Percentiles rank a stretch among this genome's conserved stretches.
phyloP scores from a whole-genome alignment of 2,113 vertebrate species.

The Zosterops japonicus region DNA sequence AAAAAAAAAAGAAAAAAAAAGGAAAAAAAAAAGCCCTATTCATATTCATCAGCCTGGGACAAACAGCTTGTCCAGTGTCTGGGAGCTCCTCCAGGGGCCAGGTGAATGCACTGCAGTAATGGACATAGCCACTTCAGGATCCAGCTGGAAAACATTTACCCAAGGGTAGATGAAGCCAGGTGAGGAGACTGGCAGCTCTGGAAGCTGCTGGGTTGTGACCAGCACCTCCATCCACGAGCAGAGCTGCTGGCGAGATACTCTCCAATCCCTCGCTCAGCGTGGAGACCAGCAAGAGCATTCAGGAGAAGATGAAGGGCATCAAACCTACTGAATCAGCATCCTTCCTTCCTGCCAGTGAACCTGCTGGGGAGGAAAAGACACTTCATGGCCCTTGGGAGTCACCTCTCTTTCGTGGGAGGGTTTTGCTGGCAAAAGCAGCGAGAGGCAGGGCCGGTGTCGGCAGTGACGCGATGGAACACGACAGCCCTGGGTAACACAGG shows the following conservation, averaged over 20 bases:
- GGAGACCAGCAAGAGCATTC: neutral
- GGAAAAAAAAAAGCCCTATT: neutral
- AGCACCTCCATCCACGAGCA: neutral
- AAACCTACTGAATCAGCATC: neutral
- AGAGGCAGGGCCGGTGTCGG: neutral
- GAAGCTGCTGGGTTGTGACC: neutral
- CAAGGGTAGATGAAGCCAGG: neutral
- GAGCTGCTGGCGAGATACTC: neutral
- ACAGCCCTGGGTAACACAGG: neutral
- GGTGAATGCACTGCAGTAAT: neutral
- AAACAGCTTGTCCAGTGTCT: neutral
- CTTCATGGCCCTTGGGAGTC: fast-evolving
- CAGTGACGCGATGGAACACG: neutral
- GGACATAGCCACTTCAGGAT: neutral
- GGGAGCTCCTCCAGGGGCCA: neutral
- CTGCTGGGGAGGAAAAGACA: neutral
- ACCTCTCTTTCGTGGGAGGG: neutral
- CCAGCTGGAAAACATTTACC: neutral
- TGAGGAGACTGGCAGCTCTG: neutral
- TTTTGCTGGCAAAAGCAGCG: neutral
- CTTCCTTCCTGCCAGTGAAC: neutral
- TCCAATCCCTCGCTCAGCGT: neutral
- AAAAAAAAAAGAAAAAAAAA: neutral
- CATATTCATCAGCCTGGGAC: neutral
- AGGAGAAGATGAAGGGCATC: neutral